These are phyloP conservation scores for Lota lota DNA, from an alignment of 2,113 vertebrate genomes.

Conservation along the genomic window DNA sequence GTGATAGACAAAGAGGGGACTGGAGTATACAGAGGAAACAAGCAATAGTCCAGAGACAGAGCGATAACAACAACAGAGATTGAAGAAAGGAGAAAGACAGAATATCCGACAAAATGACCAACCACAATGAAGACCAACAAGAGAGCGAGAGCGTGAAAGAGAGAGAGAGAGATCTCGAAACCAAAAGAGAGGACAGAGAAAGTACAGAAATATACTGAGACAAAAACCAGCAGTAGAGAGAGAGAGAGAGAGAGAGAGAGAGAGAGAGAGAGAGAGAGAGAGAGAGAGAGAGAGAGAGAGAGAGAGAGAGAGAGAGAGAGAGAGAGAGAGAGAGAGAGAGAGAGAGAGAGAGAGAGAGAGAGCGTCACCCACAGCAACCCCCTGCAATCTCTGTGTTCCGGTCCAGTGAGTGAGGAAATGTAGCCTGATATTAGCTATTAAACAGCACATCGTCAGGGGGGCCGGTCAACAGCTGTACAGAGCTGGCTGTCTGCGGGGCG, in stretches of 20 bases:
- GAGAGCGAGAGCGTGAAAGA: too few species aligned
- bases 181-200: background rate
- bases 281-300: constrained; percentile 25
- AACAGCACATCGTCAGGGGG: constrained; percentile 77
- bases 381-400: constrained; percentile 70
- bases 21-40: too few species aligned
- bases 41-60: too few species aligned
- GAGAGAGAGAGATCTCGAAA: constrained; percentile 9
- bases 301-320: constrained; percentile 28
- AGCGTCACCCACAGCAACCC: constrained; percentile 51
- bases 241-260: constrained; percentile 2
- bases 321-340: constrained; percentile 17
- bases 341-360: constrained; percentile 25
- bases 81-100: too few species aligned
- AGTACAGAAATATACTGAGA: background rate
- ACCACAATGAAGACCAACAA: too few species aligned
- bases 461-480: constrained; percentile 61
- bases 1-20: too few species aligned
- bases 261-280: constrained; percentile 15
- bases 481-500: constrained; percentile 36
- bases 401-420: constrained; percentile 76
- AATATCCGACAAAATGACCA: too few species aligned
- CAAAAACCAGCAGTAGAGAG: background rate
- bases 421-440: constrained; percentile 81
- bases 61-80: background rate